Conservation (phyloP, 2,888 invertebrate species). For the Pediacus dermestoides region DNA sequence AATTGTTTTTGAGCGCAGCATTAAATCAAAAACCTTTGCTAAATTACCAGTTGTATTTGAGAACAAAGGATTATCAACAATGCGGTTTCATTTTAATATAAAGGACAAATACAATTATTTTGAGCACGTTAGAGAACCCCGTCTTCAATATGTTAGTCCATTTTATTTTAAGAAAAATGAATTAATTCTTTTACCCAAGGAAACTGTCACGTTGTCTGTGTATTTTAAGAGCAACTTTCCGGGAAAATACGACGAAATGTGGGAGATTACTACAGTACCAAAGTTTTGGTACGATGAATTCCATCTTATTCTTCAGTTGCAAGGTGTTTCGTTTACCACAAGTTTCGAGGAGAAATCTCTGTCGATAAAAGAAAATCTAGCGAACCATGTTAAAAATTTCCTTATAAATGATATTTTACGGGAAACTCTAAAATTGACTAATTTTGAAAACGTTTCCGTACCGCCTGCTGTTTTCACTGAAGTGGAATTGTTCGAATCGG, state of each 20-base stretch:
- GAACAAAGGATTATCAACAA: conserved; percentile 30
- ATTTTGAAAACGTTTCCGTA: too few relatives aligned
- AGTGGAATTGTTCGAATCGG: conserved; percentile 35
- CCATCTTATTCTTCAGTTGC: conserved; percentile 19
- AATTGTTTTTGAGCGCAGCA: conserved; percentile 27
- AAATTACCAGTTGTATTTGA: conserved; percentile 27
- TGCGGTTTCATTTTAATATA: conserved; percentile 30
- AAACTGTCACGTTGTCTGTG: conserved; percentile 49
- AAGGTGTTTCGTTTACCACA: conserved; percentile 22
- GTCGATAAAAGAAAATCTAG: conserved; percentile 21
- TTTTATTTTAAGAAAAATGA: conserved; percentile 60
- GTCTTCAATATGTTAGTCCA: too few relatives aligned
- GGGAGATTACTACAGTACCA: conserved; percentile 29
- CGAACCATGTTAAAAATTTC: conserved; percentile 23
- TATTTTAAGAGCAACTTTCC: conserved; percentile 47
- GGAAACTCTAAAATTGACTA: conserved; percentile 15
- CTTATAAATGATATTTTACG: conserved; percentile 28
- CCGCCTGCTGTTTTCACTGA: conserved; percentile 16
- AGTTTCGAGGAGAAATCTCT: conserved; percentile 15
- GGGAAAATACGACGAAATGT: conserved; percentile 26
- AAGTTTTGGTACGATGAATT: conserved; percentile 20
- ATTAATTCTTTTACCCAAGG: conserved; percentile 53
- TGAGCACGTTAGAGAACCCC: too few relatives aligned
- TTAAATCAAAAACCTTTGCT: conserved; percentile 16
- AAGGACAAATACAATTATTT: too few relatives aligned